These are phyloP conservation scores for Synanthedon vespiformis DNA, from an alignment of 2,888 invertebrate genomes.

Conservation along the genomic window DNA sequence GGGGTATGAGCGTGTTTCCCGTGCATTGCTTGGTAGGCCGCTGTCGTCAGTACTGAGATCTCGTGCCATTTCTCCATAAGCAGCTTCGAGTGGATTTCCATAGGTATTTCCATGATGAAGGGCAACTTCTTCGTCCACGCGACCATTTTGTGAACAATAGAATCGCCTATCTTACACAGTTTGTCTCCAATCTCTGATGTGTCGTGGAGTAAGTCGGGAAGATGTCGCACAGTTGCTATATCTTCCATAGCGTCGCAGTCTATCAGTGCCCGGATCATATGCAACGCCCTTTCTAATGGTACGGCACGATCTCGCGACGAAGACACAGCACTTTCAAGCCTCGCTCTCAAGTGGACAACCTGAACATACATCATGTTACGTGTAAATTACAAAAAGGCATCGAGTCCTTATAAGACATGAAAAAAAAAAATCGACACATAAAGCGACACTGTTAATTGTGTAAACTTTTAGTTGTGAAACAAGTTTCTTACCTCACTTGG, in stretches of 20 bases:
- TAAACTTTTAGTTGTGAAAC: not conserved
- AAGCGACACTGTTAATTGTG: not conserved
- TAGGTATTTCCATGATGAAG: conserved; percentile 95
- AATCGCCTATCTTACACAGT: conserved; percentile 96
- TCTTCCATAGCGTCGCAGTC: conserved; percentile 98
- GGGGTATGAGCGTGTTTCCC: conserved; percentile 69
- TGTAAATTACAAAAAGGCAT: not conserved
- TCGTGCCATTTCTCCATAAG: conserved; percentile 99
- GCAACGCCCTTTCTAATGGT: conserved; percentile 84
- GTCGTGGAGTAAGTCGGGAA: conserved; percentile 90
- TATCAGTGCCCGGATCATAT: conserved; percentile 92
- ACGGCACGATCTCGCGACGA: conserved; percentile 86
- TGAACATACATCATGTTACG: conserved; percentile 15
- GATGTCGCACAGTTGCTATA: conserved; percentile 91
- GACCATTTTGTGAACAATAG: conserved; percentile 97
- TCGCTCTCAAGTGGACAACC: conserved; percentile 86
- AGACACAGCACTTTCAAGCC: conserved; percentile 88
- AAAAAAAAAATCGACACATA: not conserved
- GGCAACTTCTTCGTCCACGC: conserved; percentile 99
- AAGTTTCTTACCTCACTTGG: conserved; percentile 80
- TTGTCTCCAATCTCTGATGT: conserved; percentile 92
- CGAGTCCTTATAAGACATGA: not conserved
- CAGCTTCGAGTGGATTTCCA: conserved; percentile 94
- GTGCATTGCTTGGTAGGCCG: conserved; percentile 93
- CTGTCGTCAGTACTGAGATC: conserved; percentile 91